Conservation (phyloP, 2,113 vertebrate genomes). For the Mirza zaza region DNA sequence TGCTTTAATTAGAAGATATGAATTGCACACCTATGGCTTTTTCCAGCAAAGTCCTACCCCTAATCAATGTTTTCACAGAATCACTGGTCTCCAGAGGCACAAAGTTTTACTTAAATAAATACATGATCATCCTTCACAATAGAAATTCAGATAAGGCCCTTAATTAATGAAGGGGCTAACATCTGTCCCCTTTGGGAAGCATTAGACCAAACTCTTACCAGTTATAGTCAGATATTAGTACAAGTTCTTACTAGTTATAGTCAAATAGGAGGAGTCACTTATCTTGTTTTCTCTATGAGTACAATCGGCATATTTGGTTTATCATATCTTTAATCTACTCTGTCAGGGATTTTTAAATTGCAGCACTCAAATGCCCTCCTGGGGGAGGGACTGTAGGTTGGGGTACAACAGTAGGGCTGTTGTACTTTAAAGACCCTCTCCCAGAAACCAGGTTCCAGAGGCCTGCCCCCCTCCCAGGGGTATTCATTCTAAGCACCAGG, state of each 20-base stretch:
- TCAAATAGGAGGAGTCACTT: background rate
- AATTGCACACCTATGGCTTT: background rate
- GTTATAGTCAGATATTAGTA: background rate
- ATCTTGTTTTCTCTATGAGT: slow-evolving; percentile 20
- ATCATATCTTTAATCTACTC: slow-evolving; percentile 50
- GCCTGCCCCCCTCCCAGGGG: slow-evolving; percentile 20
- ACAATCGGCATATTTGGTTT: slow-evolving; percentile 40
- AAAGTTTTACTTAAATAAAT: background rate
- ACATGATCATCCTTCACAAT: background rate
- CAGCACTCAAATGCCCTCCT: background rate
- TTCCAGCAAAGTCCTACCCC: slow-evolving; percentile 17
- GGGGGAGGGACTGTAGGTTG: background rate
- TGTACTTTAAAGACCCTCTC: background rate
- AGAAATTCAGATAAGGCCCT: slow-evolving; percentile 44
- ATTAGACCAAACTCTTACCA: background rate
- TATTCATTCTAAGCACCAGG: slow-evolving; percentile 22
- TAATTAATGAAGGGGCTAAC: slow-evolving; percentile 16
- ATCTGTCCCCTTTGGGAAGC: background rate
- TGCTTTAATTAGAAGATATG: slow-evolving; percentile 45
- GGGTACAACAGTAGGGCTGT: background rate
- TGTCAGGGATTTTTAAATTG: slow-evolving; percentile 20
- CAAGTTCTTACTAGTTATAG: background rate
- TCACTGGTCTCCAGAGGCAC: background rate
- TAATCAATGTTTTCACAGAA: background rate
- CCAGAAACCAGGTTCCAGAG: slow-evolving; percentile 5